Percentiles rank a stretch among this genome's conserved stretches.
These are phyloP conservation scores for Gastrophryne carolinensis DNA, from an alignment of 2,797 vertebrate species.

Conservation along the genomic window DNA sequence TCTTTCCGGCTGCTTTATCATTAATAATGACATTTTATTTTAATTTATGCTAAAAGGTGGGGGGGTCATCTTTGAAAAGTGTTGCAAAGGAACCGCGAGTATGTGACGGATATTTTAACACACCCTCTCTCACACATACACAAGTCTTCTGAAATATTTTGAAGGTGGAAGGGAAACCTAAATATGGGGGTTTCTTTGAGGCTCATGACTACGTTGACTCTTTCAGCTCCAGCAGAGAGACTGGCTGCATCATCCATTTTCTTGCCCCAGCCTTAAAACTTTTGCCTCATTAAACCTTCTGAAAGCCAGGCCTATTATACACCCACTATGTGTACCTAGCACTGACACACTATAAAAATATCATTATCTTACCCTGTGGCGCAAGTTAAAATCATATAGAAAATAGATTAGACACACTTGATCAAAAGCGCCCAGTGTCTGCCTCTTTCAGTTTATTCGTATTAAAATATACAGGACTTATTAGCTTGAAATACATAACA, in stretches of 20 bases:
- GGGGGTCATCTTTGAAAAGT: conserved; percentile 15
- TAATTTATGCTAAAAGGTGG: conserved; percentile 51
- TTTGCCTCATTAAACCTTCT: neutral
- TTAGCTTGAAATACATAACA: conserved; percentile 1
- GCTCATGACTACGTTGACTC: neutral
- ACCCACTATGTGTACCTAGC: neutral
- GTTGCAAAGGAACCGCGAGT: neutral
- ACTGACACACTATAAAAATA: neutral
- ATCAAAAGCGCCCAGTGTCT: conserved; percentile 6
- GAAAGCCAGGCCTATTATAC: neutral
- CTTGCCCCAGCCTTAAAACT: neutral
- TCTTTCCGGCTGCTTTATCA: conserved; percentile 56
- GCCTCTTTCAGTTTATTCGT: conserved; percentile 26
- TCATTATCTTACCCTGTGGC: neutral
- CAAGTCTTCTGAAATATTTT: neutral
- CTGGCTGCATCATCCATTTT: neutral
- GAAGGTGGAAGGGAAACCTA: neutral
- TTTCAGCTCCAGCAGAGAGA: neutral
- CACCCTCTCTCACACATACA: neutral
- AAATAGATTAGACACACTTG: conserved; percentile 2
- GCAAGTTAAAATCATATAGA: conserved; percentile 21
- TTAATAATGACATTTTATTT: conserved; percentile 45
- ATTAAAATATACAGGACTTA: conserved; percentile 23
- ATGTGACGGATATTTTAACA: neutral
- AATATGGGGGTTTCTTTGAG: neutral